Evolutionary conservation across 2,797 vertebrate genomes (phyloP).

Genomic region (Pelodytes ibericus): DNA sequence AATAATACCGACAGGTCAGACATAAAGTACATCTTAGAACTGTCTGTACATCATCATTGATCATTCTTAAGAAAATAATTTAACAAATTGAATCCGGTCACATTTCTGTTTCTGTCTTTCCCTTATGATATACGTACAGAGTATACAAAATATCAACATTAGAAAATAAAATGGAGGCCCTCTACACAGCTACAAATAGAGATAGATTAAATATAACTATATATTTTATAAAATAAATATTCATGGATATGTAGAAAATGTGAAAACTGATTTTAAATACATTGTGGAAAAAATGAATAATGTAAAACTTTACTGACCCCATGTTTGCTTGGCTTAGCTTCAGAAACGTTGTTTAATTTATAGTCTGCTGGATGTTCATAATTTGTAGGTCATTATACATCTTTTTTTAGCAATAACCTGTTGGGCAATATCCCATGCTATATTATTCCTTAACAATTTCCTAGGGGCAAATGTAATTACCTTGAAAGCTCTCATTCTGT

Average conservation of each 20-base stretch:
- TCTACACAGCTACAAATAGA: too few relatives aligned
- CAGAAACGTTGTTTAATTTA: conserved; percentile 33
- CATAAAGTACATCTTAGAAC: too few relatives aligned
- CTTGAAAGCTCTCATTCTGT: conserved; percentile 25
- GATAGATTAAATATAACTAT: too few relatives aligned
- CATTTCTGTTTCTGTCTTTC: too few relatives aligned
- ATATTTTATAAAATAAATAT: too few relatives aligned
- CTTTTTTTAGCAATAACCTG: conserved; percentile 45
- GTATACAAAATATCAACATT: too few relatives aligned
- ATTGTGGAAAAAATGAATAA: conserved; percentile 24
- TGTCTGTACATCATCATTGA: too few relatives aligned
- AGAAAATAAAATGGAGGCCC: too few relatives aligned
- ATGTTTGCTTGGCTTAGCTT: conserved; percentile 5
- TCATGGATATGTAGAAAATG: neutral
- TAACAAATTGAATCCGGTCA: too few relatives aligned
- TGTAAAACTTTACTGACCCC: neutral
- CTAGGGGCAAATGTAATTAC: conserved; percentile 38
- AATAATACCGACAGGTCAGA: too few relatives aligned
- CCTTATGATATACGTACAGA: too few relatives aligned
- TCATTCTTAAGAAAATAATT: too few relatives aligned
- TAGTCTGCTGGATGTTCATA: conserved; percentile 29
- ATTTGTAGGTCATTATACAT: conserved; percentile 32
- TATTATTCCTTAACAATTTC: conserved; percentile 37
- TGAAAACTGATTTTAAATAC: neutral
- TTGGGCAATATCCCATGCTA: conserved; percentile 36